These are phyloP conservation scores for Patiria miniata DNA, from an alignment of 35 echinoderm and acorn worm species.

Conservation along the genomic window DNA sequence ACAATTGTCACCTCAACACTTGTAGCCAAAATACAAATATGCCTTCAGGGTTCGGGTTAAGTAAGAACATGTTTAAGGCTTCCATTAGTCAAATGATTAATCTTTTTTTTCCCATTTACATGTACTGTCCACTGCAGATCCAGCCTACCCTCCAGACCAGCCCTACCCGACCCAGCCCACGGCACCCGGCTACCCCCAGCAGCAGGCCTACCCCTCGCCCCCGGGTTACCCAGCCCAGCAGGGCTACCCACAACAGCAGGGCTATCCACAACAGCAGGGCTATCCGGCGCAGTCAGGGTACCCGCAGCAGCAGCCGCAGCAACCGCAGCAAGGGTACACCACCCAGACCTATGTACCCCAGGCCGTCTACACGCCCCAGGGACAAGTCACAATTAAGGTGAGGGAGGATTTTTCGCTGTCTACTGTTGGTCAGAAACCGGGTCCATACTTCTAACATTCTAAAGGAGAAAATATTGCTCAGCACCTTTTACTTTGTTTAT, in stretches of 20 bases:
- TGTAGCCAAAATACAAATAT: too few relatives aligned
- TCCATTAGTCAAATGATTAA: too few relatives aligned
- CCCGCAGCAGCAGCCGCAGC: not conserved
- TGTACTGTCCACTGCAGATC: too few relatives aligned
- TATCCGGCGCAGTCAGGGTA: not conserved
- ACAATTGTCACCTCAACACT: too few relatives aligned
- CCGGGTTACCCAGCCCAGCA: not conserved
- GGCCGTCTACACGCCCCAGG: slow-evolving; percentile 6
- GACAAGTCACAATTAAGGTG: slow-evolving; percentile 8
- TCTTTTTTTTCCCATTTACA: too few relatives aligned
- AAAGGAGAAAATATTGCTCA: not conserved
- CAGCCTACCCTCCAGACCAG: not conserved
- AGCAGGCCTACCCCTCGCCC: not conserved
- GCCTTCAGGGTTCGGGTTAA: too few relatives aligned
- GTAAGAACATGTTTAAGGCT: too few relatives aligned
- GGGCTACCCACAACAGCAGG: slow-evolving; percentile 2
- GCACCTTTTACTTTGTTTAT: too few relatives aligned
- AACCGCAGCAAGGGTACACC: not conserved
- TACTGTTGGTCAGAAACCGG: not conserved
- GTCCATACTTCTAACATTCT: not conserved
- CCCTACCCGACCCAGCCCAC: not conserved
- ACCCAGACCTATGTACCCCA: slow-evolving; percentile 6
- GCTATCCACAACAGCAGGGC: not conserved
- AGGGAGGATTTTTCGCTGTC: not conserved
- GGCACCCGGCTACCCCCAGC: not conserved